These are phyloP conservation scores for Pimpla rufipes DNA, from an alignment of 2,888 invertebrate genomes.

Conservation along the genomic window DNA sequence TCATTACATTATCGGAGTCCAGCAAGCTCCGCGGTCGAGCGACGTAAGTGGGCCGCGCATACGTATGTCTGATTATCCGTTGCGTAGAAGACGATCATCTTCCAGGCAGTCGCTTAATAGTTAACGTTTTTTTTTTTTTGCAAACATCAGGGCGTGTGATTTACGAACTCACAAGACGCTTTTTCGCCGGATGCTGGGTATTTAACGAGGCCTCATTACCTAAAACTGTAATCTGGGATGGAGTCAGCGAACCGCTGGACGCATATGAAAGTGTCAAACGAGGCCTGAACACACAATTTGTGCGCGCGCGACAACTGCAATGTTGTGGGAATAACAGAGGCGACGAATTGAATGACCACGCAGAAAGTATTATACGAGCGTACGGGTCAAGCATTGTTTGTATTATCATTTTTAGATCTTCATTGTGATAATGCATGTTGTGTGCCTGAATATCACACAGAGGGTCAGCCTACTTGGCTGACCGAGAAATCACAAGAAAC, in stretches of 20 bases:
- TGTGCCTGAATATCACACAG: too few species aligned
- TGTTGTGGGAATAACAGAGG: not conserved
- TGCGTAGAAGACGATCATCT: not conserved
- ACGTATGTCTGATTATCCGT: constrained; percentile 5
- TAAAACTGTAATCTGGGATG: not conserved
- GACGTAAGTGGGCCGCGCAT: constrained; percentile 69
- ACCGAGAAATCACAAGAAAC: too few species aligned
- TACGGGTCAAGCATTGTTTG: too few species aligned
- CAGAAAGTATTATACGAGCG: not conserved
- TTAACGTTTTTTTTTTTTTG: not conserved
- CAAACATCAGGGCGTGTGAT: not conserved
- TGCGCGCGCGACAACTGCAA: not conserved
- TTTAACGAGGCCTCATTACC: not conserved
- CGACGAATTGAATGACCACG: not conserved
- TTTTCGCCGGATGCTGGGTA: not conserved
- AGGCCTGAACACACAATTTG: not conserved
- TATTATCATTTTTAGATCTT: not conserved
- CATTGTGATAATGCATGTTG: too few species aligned
- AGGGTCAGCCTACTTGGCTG: too few species aligned
- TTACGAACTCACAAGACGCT: not conserved
- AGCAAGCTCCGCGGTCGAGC: not conserved
- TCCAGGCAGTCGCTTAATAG: constrained; percentile 9
- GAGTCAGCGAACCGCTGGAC: not conserved
- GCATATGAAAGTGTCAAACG: not conserved
- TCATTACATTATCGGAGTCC: constrained; percentile 1